phyloP scores from a whole-genome alignment of 2,113 vertebrate genomes.

The Holacanthus passer region DNA sequence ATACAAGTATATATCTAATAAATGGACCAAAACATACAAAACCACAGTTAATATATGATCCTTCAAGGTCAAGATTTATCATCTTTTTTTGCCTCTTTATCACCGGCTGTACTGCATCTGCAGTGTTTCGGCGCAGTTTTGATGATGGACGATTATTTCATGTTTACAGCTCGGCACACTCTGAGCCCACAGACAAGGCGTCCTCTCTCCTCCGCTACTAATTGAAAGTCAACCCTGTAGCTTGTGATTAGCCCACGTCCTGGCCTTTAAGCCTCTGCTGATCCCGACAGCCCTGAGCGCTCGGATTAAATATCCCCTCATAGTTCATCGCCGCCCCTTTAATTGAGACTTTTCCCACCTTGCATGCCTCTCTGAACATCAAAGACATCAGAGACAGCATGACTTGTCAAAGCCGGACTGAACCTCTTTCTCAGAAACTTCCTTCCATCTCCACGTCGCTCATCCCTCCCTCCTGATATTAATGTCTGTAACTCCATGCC shows the following conservation, averaged over 20 bases:
- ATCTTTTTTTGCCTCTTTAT: neutral
- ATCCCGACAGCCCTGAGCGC: slow-evolving; percentile 48
- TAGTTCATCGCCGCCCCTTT: slow-evolving; percentile 64
- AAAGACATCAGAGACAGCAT: slow-evolving; percentile 63
- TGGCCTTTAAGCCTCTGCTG: slow-evolving; percentile 69
- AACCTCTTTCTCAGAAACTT: neutral
- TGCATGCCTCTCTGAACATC: slow-evolving; percentile 75
- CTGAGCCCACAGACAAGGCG: slow-evolving; percentile 52
- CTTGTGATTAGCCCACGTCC: slow-evolving; percentile 65
- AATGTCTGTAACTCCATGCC: neutral
- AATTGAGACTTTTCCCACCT: slow-evolving; percentile 73
- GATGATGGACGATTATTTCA: slow-evolving; percentile 37
- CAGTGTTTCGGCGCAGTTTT: slow-evolving; percentile 18
- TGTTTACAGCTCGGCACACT: slow-evolving; percentile 42
- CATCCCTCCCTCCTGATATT: slow-evolving; percentile 9
- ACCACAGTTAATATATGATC: neutral
- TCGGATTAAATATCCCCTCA: slow-evolving; percentile 68
- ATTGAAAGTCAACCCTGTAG: slow-evolving; percentile 64
- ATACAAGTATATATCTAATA: neutral
- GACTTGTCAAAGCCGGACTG: slow-evolving; percentile 64
- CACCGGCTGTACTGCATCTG: slow-evolving; percentile 17
- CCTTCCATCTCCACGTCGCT: no score
- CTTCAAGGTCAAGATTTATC: neutral
- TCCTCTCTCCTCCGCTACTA: slow-evolving; percentile 61
- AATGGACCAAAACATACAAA: neutral